Conservation (phyloP, 2,113 vertebrate species). For the Colius striatus region DNA sequence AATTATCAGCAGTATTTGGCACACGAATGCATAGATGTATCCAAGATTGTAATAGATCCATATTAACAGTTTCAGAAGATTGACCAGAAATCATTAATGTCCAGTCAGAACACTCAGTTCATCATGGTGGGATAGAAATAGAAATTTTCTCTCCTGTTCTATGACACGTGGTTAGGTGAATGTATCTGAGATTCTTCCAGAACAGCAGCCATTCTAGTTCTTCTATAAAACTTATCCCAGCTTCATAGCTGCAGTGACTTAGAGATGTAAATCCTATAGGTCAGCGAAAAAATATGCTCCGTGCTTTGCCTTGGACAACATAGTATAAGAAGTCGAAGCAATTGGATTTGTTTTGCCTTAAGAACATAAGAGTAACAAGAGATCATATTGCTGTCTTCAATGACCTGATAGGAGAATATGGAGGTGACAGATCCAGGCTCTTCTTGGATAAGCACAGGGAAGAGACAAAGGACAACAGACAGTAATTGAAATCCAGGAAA, state of each 20-base stretch:
- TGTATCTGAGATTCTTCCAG: background rate
- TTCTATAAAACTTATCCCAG: background rate
- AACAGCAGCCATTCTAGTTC: background rate
- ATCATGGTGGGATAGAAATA: background rate
- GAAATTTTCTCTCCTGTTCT: background rate
- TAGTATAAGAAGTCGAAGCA: background rate
- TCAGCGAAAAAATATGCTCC: background rate
- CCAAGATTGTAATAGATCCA: background rate
- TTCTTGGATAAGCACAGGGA: background rate
- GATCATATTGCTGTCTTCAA: background rate
- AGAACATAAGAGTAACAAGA: background rate
- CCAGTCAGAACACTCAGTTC: background rate
- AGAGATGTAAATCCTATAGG: background rate
- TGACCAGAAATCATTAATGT: background rate
- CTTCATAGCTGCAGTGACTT: background rate
- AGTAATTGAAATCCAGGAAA: background rate
- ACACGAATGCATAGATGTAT: fast-evolving
- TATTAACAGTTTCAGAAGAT: background rate
- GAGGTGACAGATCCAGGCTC: background rate
- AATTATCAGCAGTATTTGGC: background rate
- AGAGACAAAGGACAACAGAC: background rate
- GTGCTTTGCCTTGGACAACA: background rate
- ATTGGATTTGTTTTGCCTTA: background rate
- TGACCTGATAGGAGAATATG: background rate
- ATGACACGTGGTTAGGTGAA: background rate